Percentiles rank a stretch among this genome's conserved stretches.
Conservation (phyloP, 1,140 invertebrate genomes). For the Chelonus insularis region DNA sequence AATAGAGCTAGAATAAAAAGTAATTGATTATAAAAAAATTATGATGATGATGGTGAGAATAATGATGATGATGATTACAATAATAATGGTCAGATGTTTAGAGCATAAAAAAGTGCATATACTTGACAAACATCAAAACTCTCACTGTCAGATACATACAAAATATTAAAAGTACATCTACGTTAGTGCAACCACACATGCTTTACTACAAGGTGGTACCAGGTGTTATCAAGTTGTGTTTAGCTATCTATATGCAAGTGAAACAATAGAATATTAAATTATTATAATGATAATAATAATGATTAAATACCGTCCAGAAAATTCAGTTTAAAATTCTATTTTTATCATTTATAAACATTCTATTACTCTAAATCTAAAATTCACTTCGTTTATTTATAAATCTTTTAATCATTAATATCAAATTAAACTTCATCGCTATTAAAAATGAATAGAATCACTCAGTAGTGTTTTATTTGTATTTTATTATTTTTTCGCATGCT, state of each 20-base stretch:
- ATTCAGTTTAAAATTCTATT: too few relatives aligned
- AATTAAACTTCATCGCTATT: too few relatives aligned
- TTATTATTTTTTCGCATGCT: too few relatives aligned
- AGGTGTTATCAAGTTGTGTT: slow-evolving; percentile 36
- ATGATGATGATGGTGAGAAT: neutral
- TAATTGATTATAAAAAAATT: too few relatives aligned
- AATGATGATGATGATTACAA: slow-evolving; percentile 4
- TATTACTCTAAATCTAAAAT: too few relatives aligned
- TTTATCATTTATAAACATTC: too few relatives aligned
- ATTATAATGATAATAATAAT: too few relatives aligned
- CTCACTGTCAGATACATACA: slow-evolving; percentile 60
- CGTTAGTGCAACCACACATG: slow-evolving; percentile 54
- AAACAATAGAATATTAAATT: slow-evolving; percentile 20
- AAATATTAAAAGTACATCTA: slow-evolving; percentile 41
- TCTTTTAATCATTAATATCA: too few relatives aligned
- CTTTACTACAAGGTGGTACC: slow-evolving; percentile 45
- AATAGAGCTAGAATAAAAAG: neutral
- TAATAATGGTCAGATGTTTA: slow-evolving; percentile 33
- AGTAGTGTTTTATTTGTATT: too few relatives aligned
- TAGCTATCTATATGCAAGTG: slow-evolving; percentile 39
- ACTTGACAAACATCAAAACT: slow-evolving; percentile 61
- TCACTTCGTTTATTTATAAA: too few relatives aligned
- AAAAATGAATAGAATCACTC: too few relatives aligned
- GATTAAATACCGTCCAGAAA: too few relatives aligned
- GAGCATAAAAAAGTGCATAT: slow-evolving; percentile 52